Conservation (phyloP, 2,888 invertebrate genomes). For the Dasypolia templi region DNA sequence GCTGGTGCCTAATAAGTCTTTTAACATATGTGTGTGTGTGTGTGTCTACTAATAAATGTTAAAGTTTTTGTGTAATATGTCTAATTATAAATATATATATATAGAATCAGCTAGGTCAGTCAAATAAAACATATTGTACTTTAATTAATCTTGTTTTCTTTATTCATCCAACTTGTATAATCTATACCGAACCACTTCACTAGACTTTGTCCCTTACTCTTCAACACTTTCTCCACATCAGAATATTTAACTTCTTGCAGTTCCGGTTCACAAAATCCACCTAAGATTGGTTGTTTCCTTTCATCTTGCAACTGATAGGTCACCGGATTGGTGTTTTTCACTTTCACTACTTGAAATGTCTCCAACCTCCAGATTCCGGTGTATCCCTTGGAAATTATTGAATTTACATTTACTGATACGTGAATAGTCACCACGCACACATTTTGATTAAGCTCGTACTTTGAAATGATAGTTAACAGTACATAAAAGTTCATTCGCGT, state of each 20-base stretch:
- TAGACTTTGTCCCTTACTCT: conserved; percentile 41
- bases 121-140: not conserved
- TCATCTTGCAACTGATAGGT: conserved; percentile 51
- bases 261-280: conserved; percentile 50
- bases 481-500: conserved; percentile 30
- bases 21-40: no score
- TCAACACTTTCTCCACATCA: conserved; percentile 14
- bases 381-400: conserved; percentile 44
- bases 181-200: conserved; percentile 11
- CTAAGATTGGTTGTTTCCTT: conserved; percentile 40
- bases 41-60: no score
- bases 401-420: conserved; percentile 50
- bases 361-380: conserved; percentile 56
- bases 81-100: no score
- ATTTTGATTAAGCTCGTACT: conserved; percentile 2
- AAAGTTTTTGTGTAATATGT: no score
- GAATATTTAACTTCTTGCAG: conserved; percentile 46
- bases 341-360: conserved; percentile 50
- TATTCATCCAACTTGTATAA: conserved; percentile 9
- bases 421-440: conserved; percentile 28
- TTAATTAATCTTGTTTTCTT: conserved; percentile 13
- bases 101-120: no score
- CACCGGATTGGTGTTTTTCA: conserved; percentile 48
- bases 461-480: conserved; percentile 11
- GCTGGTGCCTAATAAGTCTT: no score